These are phyloP conservation scores for Sprattus sprattus DNA, from an alignment of 2,113 vertebrate species.

Conservation along the genomic window DNA sequence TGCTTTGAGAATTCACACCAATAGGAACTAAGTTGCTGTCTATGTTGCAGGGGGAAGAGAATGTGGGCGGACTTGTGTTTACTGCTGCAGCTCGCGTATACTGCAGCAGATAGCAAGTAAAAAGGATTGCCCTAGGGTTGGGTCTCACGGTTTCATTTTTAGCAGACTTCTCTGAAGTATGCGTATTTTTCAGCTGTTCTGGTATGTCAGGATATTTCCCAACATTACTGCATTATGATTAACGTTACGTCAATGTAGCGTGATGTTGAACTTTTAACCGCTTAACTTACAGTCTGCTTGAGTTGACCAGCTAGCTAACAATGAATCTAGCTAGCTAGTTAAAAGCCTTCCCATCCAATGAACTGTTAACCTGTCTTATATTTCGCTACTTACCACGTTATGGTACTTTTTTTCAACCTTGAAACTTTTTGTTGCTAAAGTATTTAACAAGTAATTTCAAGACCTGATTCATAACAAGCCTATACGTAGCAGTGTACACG, in stretches of 20 bases:
- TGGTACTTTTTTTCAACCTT: background rate
- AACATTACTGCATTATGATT: background rate
- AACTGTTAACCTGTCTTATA: background rate
- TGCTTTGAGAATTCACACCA: background rate
- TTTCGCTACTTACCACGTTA: background rate
- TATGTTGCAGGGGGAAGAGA: background rate
- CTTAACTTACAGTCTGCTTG: background rate
- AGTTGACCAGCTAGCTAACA: background rate
- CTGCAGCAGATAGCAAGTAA: background rate
- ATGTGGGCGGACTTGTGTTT: background rate
- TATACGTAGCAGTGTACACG: too few species aligned
- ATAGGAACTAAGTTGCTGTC: background rate
- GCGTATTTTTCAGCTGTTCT: constrained; percentile 14
- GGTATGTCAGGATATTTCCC: constrained; percentile 17
- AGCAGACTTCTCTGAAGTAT: constrained; percentile 31
- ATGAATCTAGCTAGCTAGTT: background rate
- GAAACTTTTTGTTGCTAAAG: background rate
- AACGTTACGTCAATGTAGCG: background rate
- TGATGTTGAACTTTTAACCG: background rate
- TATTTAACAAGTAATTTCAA: background rate
- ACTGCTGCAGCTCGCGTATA: background rate
- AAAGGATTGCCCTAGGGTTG: background rate
- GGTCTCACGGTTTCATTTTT: background rate
- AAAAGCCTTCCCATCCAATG: background rate
- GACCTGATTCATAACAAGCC: background rate